Evolutionary conservation across 1,140 invertebrate genomes (phyloP).

Genomic region (Saccostrea glomerata): DNA sequence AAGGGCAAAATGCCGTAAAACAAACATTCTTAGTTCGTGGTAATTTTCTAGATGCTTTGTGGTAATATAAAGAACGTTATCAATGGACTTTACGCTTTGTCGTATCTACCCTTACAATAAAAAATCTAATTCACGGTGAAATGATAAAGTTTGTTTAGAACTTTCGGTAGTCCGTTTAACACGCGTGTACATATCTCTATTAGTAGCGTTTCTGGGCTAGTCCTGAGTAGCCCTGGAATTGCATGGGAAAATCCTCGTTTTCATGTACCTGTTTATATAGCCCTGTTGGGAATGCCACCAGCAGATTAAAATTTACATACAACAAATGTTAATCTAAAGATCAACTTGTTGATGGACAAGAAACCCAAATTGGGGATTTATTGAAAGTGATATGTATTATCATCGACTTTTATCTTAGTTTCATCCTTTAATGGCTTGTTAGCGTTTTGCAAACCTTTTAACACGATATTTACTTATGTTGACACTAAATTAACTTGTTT

Average conservation of each 20-base stretch:
- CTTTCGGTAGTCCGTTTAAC: background rate
- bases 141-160: slow-evolving; percentile 23
- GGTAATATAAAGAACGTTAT: background rate
- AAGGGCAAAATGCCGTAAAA: background rate
- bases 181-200: background rate
- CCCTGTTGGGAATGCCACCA: background rate
- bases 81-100: slow-evolving; percentile 1
- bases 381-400: background rate
- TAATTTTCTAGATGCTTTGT: background rate
- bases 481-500: background rate
- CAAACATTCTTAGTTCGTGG: background rate
- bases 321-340: background rate
- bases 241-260: background rate
- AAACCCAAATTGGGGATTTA: slow-evolving; percentile 14
- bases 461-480: slow-evolving; percentile 12
- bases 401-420: background rate
- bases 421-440: slow-evolving; percentile 19
- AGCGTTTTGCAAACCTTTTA: slow-evolving; percentile 5
- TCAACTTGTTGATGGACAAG: slow-evolving; percentile 16
- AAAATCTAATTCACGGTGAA: slow-evolving; percentile 25
- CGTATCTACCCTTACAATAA: background rate
- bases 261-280: background rate
- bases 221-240: background rate
- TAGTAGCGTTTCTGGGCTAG: background rate
- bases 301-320: background rate